Base-by-base conservation (phyloP, 2,113 vertebrate species). In the Odocoileus hemionus region DNA sequence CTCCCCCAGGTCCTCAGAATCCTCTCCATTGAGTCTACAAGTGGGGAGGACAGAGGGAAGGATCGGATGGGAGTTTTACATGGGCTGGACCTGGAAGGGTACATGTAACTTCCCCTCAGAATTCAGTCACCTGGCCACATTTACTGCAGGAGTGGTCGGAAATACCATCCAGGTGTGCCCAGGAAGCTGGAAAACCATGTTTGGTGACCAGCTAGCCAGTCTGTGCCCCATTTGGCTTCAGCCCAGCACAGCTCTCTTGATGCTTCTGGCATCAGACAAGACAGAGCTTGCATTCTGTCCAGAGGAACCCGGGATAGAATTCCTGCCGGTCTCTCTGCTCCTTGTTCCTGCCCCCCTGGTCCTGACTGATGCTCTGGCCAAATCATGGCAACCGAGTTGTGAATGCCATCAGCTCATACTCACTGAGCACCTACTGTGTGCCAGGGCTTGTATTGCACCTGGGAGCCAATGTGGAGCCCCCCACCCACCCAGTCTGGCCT, bases 401-500 rank as follows among this genome's bases (percentile, higher is more conserved):
- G 1, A 33, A 2, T 54, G 26, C 50, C 61, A n/a, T 47, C 43
- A 36, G 0, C 6, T 7, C 5, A 7, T 11, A 21, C 4, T 78
- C 50, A 4, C 3, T 78, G 84, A 64, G 93, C 33, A 6, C 33
- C 45, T 1, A 3, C 74, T 50, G 11, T 60, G n/a, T 45, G 25
- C 50, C 43, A n/a, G 52, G 45, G 33, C 52, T 28, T 57, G 0
- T 39, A 43, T 54, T 6, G 6, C 47, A 21, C 33, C 43, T 14
- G 3, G 64, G 57, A 60, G 57, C 21, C 60, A 6, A 7, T 21
- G 1, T 36, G 43, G 78, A 21, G 36, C 30, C 11, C 21, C 28
- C 16, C 9, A 6, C 45, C 43, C 26, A 3, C 45, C n/a, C 4
- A 0, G 43, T 2, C 70, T 7, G 1, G 28, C 26, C 11, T 17